These are phyloP conservation scores for Tragelaphus strepsiceros DNA, from an alignment of 2,113 vertebrate species.

Conservation along the genomic window DNA sequence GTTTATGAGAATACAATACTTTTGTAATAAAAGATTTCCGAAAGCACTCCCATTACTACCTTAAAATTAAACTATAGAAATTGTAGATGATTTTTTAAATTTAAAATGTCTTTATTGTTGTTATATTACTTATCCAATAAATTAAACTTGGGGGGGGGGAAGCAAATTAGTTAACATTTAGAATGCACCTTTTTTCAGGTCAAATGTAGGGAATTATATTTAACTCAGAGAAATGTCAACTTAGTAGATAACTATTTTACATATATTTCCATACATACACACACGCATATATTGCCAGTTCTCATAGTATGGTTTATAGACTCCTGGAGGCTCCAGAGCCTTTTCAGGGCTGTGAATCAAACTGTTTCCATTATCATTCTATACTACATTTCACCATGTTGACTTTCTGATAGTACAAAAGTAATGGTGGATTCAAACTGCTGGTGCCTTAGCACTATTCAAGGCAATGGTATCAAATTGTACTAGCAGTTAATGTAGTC, in stretches of 20 bases:
- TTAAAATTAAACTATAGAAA: not conserved
- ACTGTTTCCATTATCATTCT: not conserved
- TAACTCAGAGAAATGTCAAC: not conserved
- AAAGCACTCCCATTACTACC: not conserved
- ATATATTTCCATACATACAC: not conserved
- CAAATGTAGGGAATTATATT: not conserved
- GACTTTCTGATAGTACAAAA: not conserved
- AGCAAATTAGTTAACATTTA: not conserved
- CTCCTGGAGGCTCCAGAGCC: not conserved
- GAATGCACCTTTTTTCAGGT: not conserved
- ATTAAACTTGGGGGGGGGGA: not conserved
- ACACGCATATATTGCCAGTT: not conserved
- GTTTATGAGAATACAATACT: not conserved
- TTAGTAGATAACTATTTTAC: not conserved
- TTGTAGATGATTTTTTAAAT: not conserved
- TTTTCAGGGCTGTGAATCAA: not conserved
- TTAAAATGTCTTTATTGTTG: not conserved
- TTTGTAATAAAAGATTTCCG: not conserved
- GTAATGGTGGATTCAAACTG: not conserved
- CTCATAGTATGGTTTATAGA: not conserved
- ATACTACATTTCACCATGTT: not conserved
- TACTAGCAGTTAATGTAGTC: not conserved
- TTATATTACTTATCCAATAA: not conserved
- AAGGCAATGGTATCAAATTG: not conserved
- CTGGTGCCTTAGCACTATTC: not conserved